Percentiles rank a stretch among this genome's conserved stretches.
Evolutionary conservation across 2,113 vertebrate genomes (phyloP).

Genomic region (Cynopterus brachyotis): DNA sequence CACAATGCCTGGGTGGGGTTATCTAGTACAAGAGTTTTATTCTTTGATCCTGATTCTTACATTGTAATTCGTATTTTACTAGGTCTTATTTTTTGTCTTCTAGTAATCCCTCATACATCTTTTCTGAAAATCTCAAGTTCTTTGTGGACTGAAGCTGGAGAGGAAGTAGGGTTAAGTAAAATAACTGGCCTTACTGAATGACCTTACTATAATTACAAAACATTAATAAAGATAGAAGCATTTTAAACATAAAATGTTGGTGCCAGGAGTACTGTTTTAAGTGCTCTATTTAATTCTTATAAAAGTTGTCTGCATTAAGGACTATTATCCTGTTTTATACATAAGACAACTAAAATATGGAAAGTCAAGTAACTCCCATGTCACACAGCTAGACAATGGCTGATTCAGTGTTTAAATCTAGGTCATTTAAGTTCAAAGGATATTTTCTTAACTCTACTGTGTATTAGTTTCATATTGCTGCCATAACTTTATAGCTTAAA

Average conservation of each 20-base stretch:
- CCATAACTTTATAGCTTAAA: neutral
- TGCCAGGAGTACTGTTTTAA: neutral
- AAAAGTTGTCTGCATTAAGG: neutral
- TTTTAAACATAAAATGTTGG: neutral
- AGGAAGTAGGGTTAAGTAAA: neutral
- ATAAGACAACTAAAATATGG: neutral
- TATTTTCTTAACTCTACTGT: neutral
- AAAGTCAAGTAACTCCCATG: neutral
- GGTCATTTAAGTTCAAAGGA: neutral
- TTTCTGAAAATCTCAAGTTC: neutral
- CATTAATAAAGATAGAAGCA: neutral
- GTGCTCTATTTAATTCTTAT: neutral
- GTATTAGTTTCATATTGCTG: neutral
- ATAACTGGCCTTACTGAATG: neutral
- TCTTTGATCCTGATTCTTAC: neutral
- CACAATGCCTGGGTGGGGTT: neutral
- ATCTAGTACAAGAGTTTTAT: neutral
- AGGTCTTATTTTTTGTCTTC: neutral
- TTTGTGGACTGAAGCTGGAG: neutral
- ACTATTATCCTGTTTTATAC: neutral
- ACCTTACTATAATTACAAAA: neutral
- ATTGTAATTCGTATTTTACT: neutral
- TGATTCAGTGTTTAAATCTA: neutral
- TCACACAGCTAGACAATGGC: neutral
- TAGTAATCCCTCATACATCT: neutral